Conservation (phyloP, 2,113 vertebrate genomes). For the Cheirogaleus medius region DNA sequence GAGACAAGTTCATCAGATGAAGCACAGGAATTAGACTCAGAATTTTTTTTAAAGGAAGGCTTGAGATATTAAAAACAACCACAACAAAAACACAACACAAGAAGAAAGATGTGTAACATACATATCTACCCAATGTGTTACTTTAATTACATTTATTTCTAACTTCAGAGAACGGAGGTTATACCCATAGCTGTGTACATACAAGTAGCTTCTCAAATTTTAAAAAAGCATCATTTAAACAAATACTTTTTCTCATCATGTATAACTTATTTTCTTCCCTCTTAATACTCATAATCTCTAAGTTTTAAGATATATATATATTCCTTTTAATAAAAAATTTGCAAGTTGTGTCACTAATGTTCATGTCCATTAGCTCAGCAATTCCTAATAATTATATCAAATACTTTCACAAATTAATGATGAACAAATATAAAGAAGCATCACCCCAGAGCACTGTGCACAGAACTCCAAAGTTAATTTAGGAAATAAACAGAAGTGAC, state of each 20-base stretch:
- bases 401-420: conserved; percentile 20
- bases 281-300: conserved; percentile 27
- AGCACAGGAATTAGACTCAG: conserved; percentile 82
- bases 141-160: conserved; percentile 1
- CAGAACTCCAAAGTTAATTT: not conserved
- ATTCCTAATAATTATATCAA: not conserved
- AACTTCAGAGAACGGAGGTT: not conserved
- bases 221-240: not conserved
- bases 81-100: conserved; percentile 41
- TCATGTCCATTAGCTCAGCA: not conserved
- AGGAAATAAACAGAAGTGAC: conserved; percentile 24
- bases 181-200: not conserved
- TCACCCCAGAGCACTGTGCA: not conserved
- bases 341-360: not conserved
- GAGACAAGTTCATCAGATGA: conserved; percentile 81
- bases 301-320: not conserved
- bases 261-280: not conserved
- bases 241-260: not conserved
- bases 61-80: conserved; percentile 72
- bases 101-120: conserved; percentile 63
- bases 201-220: conserved; percentile 23
- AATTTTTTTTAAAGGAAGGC: conserved; percentile 76
- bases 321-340: conserved; percentile 28
- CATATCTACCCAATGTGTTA: not conserved
- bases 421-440: not conserved